phyloP scores from a whole-genome alignment of 2,797 vertebrate species.

The Gobionotothen gibberifrons region DNA sequence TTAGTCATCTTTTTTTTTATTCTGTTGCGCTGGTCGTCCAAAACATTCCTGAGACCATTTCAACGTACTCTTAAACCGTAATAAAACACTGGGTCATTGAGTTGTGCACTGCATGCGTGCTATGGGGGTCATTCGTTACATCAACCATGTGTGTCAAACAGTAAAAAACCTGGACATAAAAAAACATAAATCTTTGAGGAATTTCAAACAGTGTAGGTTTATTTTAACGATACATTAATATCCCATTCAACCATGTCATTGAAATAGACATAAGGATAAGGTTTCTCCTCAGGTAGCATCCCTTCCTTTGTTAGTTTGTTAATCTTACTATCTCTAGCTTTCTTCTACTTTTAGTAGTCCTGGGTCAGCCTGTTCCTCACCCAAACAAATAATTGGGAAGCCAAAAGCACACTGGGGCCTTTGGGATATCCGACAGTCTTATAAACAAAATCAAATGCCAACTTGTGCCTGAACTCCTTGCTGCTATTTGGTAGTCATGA shows the following conservation, averaged over 20 bases:
- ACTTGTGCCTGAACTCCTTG: constrained; percentile 36
- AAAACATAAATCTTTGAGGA: too few relatives aligned
- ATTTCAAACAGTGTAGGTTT: constrained; percentile 18
- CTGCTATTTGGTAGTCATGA: constrained; percentile 41
- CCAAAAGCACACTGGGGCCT: constrained; percentile 22
- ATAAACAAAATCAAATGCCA: constrained; percentile 59
- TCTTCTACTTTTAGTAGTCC: constrained; percentile 20
- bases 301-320: constrained; percentile 17
- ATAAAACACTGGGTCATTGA: neutral
- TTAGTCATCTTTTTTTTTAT: neutral
- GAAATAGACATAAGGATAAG: neutral
- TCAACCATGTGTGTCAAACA: neutral
- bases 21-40: neutral
- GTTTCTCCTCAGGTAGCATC: constrained; percentile 16
- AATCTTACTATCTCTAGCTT: constrained; percentile 8
- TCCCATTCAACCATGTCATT: constrained; percentile 58
- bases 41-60: constrained; percentile 1
- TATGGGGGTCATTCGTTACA: neutral
- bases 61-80: neutral
- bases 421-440: constrained; percentile 31
- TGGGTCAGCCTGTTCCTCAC: constrained; percentile 37
- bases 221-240: constrained; percentile 64
- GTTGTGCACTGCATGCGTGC: neutral
- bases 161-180: too few relatives aligned
- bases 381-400: constrained; percentile 50